Evolutionary conservation across 2,797 vertebrate genomes (phyloP).

Genomic region (Gila robusta): DNA sequence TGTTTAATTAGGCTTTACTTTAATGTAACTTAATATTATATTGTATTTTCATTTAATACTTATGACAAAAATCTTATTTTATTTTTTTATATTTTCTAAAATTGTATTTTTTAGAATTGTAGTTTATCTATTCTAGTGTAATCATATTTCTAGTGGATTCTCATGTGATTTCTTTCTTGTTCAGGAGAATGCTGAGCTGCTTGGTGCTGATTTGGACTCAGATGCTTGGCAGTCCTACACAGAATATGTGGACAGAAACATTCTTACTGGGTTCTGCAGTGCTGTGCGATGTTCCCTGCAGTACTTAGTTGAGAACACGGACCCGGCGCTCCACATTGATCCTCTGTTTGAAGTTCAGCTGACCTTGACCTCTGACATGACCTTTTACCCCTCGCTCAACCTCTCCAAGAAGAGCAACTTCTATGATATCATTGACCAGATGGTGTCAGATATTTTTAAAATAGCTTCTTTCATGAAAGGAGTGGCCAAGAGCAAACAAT

Average conservation of each 20-base stretch:
- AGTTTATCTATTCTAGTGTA: not conserved
- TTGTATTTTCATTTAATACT: too few relatives aligned
- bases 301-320: constrained; percentile 83
- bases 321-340: constrained; percentile 71
- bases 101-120: not conserved
- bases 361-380: constrained; percentile 77
- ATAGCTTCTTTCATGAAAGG: constrained; percentile 78
- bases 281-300: constrained; percentile 83
- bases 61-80: too few relatives aligned
- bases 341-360: constrained; percentile 84
- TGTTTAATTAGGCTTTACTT: too few relatives aligned
- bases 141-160: not conserved
- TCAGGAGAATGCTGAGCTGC: constrained; percentile 84
- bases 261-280: constrained; percentile 81
- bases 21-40: too few relatives aligned
- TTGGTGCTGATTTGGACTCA: constrained; percentile 76
- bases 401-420: constrained; percentile 79
- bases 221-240: constrained; percentile 82
- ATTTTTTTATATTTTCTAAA: too few relatives aligned
- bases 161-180: not conserved
- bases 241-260: constrained; percentile 80
- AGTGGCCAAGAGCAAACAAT: constrained; percentile 76
- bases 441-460: constrained; percentile 79
- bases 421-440: constrained; percentile 76
- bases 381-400: constrained; percentile 81